These are phyloP conservation scores for Dendroctonus valens DNA, from an alignment of 1,140 invertebrate genomes.

Conservation along the genomic window DNA sequence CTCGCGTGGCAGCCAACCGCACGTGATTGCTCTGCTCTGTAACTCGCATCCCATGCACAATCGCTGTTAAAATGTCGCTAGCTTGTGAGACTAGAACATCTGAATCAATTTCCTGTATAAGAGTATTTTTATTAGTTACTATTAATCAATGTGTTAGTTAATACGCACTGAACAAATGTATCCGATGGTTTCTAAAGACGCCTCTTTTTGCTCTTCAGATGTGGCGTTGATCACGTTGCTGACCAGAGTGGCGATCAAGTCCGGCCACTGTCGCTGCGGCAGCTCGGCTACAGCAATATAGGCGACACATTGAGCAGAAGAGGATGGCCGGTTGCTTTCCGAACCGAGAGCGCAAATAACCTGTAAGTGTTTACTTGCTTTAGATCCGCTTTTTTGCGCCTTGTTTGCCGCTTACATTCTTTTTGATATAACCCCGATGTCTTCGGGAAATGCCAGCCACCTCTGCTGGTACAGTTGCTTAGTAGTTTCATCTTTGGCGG, in stretches of 20 bases:
- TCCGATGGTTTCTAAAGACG: constrained; percentile 94
- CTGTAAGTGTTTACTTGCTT: constrained; percentile 52
- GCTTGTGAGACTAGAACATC: constrained; percentile 88
- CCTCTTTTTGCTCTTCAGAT: constrained; percentile 92
- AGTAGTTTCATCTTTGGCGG: constrained; percentile 88
- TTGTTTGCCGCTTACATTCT: constrained; percentile 76
- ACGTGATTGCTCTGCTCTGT: constrained; percentile 82
- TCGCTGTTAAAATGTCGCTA: constrained; percentile 97
- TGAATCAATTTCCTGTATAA: constrained; percentile 69
- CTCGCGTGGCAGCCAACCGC: constrained; percentile 91
- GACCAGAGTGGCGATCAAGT: constrained; percentile 83
- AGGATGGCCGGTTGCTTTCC: constrained; percentile 90
- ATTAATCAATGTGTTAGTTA: constrained; percentile 1
- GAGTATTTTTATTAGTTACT: background rate
- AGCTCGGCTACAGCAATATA: constrained; percentile 97
- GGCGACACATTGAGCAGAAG: constrained; percentile 97
- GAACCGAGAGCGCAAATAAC: constrained; percentile 91
- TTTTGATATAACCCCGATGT: constrained; percentile 89
- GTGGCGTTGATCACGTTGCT: constrained; percentile 82
- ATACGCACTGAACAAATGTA: constrained; percentile 65
- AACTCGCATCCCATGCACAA: constrained; percentile 91
- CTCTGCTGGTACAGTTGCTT: constrained; percentile 84
- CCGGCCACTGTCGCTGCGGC: constrained; percentile 79
- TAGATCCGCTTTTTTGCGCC: background rate
- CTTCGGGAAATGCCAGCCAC: constrained; percentile 87